A percentile compares a stretch with the other conserved stretches of the same genome.
Conservation (phyloP, 2,888 invertebrate species). For the Nowickia ferox region DNA sequence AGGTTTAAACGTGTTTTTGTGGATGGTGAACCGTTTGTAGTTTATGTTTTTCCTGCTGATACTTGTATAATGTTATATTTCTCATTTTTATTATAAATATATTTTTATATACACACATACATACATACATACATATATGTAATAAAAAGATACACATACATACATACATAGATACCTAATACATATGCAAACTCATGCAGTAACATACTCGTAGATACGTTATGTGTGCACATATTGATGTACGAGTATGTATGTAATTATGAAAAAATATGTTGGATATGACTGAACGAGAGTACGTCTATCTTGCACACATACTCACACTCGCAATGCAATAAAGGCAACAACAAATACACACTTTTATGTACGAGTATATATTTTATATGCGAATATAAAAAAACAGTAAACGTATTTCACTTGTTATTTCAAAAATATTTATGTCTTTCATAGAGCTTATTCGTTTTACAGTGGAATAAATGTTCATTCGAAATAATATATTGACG, state of each 20-base stretch:
- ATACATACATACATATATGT: too few relatives aligned
- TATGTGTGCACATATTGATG: too few relatives aligned
- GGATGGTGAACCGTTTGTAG: neutral
- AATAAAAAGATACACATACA: too few relatives aligned
- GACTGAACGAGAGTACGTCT: neutral
- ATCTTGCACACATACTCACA: neutral
- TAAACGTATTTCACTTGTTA: constrained; percentile 30
- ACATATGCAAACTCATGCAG: too few relatives aligned
- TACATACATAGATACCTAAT: too few relatives aligned
- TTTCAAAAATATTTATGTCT: constrained; percentile 49
- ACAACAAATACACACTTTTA: constrained; percentile 5
- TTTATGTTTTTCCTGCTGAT: constrained; percentile 24
- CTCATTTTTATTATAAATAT: neutral
- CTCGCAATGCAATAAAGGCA: constrained; percentile 8
- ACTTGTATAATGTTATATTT: neutral
- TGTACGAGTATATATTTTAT: too few relatives aligned
- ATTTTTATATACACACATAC: neutral
- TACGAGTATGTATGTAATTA: too few relatives aligned
- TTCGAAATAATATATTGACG: too few relatives aligned
- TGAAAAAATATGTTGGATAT: too few relatives aligned
- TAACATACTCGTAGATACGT: too few relatives aligned
- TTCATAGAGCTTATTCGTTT: neutral
- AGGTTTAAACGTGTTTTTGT: constrained; percentile 57
- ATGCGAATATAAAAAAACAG: neutral
- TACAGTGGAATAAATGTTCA: neutral